Percentiles rank a stretch among this genome's conserved stretches.
Conservation (phyloP, 2,888 invertebrate species). For the Yponomeuta malinellus region DNA sequence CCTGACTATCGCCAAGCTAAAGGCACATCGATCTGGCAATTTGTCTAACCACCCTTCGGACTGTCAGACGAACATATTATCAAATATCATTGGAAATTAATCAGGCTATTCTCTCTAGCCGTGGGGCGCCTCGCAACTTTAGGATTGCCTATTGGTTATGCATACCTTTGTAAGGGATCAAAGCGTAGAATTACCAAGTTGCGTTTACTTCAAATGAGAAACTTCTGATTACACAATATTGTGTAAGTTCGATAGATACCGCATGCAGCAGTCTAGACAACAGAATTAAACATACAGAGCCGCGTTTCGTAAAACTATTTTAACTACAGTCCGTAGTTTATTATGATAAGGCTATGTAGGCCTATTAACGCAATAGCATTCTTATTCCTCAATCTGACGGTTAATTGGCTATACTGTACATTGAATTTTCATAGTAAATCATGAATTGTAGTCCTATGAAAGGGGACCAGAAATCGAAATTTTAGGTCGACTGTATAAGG, state of each 20-base stretch:
- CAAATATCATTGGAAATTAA: conserved; percentile 70
- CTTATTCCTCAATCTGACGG: too few species aligned
- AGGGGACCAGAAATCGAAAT: too few species aligned
- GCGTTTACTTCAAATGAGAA: background rate
- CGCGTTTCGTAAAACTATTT: too few species aligned
- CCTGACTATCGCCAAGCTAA: conserved; percentile 35
- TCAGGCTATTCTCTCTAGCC: conserved; percentile 33
- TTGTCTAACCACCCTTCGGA: conserved; percentile 56
- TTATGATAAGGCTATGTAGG: too few species aligned
- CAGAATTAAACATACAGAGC: too few species aligned
- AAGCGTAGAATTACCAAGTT: background rate
- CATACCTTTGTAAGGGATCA: background rate
- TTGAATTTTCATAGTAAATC: too few species aligned
- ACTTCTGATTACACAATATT: background rate
- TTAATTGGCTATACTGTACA: too few species aligned
- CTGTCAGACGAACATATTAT: conserved; percentile 58
- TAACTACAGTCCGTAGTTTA: too few species aligned
- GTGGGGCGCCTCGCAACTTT: background rate
- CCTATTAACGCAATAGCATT: too few species aligned
- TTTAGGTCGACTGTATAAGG: background rate
- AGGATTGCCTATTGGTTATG: conserved; percentile 7
- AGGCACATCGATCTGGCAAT: conserved; percentile 62
- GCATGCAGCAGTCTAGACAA: too few species aligned
- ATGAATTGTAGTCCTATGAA: too few species aligned
- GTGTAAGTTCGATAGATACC: too few species aligned